phyloP scores from a whole-genome alignment of 2,113 vertebrate species.

The Semicossyphus pulcher region DNA sequence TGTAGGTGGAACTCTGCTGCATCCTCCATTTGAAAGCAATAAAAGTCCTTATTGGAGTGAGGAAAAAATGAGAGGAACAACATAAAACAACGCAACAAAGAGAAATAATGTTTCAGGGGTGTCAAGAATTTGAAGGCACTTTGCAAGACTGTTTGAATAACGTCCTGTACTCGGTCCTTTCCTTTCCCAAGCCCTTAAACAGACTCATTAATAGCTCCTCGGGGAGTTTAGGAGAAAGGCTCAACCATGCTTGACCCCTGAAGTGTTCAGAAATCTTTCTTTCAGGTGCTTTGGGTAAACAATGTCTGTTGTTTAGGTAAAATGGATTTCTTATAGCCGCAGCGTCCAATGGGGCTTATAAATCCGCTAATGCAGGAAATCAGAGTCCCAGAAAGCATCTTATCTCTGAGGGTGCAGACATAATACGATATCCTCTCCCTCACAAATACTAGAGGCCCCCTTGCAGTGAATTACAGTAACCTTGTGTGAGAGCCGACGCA shows the following conservation, averaged over 20 bases:
- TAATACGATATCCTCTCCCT: slow-evolving; percentile 62
- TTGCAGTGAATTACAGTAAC: slow-evolving; percentile 34
- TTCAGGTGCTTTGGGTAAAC: slow-evolving; percentile 56
- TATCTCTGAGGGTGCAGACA: slow-evolving; percentile 71
- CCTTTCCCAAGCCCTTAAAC: slow-evolving; percentile 53
- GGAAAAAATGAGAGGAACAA: slow-evolving; percentile 29
- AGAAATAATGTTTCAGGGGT: slow-evolving; percentile 43
- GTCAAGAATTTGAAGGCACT: slow-evolving; percentile 39
- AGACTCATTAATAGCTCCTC: slow-evolving; percentile 39
- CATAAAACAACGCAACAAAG: slow-evolving; percentile 61
- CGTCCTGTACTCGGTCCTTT: slow-evolving; percentile 31
- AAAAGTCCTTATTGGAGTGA: slow-evolving; percentile 29
- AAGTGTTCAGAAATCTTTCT: slow-evolving; percentile 59
- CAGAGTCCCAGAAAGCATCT: slow-evolving; percentile 44
- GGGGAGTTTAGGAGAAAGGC: slow-evolving; percentile 48
- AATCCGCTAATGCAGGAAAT: slow-evolving; percentile 56
- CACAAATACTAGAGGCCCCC: slow-evolving; percentile 9
- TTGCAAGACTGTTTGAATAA: slow-evolving; percentile 48
- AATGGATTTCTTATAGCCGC: slow-evolving; percentile 35
- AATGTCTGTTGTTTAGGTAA: slow-evolving; percentile 56
- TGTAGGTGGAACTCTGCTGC: slow-evolving; percentile 11
- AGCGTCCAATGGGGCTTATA: slow-evolving; percentile 38
- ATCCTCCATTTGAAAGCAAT: slow-evolving; percentile 53
- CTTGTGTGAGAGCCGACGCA: slow-evolving; percentile 57
- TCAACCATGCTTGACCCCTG: slow-evolving; percentile 44